Conservation (phyloP, 2,113 vertebrate genomes). For the Nothocercus nigrocapillus region DNA sequence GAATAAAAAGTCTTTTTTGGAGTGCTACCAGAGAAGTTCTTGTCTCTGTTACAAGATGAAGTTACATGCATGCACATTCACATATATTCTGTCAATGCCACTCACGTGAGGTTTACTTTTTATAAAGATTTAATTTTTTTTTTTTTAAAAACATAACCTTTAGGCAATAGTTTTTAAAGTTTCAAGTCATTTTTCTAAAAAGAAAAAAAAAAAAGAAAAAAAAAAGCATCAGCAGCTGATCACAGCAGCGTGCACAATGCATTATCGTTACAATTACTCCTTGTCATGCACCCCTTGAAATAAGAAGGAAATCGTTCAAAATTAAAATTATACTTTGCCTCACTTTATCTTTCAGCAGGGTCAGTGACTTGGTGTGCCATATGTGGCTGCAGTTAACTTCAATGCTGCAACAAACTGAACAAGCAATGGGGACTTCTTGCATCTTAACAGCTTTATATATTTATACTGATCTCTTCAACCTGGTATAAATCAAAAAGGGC, state of each 20-base stretch:
- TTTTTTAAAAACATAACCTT: not conserved
- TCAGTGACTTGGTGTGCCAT: not conserved
- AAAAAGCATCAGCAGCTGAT: too few species aligned
- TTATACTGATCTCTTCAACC: too few species aligned
- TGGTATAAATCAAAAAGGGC: not conserved
- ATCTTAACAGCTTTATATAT: not conserved
- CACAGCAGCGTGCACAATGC: not conserved
- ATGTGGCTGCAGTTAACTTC: not conserved
- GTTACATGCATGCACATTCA: not conserved
- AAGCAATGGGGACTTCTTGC: not conserved
- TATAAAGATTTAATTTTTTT: not conserved
- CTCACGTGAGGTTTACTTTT: not conserved
- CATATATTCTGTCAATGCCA: not conserved
- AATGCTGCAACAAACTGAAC: rapidly evolving
- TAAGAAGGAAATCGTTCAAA: not conserved
- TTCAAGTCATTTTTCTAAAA: not conserved
- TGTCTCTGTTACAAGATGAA: not conserved
- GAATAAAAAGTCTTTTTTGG: not conserved
- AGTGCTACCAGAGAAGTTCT: not conserved
- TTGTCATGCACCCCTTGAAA: not conserved
- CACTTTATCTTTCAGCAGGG: not conserved
- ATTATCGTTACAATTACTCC: not conserved
- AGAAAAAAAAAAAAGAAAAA: too few species aligned
- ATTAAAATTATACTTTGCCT: not conserved
- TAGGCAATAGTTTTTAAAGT: not conserved